phyloP scores from a whole-genome alignment of 2,797 vertebrate species.

The Tamandua tetradactyla region DNA sequence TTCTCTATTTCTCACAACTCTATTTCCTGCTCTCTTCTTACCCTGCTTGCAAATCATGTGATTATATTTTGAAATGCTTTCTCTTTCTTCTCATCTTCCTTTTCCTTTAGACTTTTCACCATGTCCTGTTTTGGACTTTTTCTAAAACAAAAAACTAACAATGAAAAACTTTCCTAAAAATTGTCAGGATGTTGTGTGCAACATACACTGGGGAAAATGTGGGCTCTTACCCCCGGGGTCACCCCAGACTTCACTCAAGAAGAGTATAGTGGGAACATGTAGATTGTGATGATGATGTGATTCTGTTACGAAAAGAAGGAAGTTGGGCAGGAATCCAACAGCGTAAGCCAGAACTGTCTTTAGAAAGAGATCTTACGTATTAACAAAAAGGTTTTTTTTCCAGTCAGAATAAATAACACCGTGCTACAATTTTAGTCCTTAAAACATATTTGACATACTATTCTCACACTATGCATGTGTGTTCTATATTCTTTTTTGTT shows the following conservation, averaged over 20 bases:
- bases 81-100: slow-evolving; percentile 29
- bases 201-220: background rate
- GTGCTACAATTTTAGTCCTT: slow-evolving; percentile 15
- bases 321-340: background rate
- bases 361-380: background rate
- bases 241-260: background rate
- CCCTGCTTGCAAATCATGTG: background rate
- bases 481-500: slow-evolving; percentile 24
- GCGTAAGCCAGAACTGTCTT: background rate
- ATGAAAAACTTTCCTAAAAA: background rate
- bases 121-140: slow-evolving; percentile 33
- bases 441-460: slow-evolving; percentile 12
- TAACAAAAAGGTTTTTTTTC: slow-evolving; percentile 29
- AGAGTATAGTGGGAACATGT: background rate
- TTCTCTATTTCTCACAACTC: slow-evolving; percentile 12
- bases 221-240: background rate
- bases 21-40: background rate
- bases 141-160: slow-evolving; percentile 22
- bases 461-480: background rate
- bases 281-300: background rate
- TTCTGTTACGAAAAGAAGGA: background rate
- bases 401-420: slow-evolving; percentile 20
- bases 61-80: slow-evolving; percentile 41
- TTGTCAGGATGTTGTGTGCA: background rate
- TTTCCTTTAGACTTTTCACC: background rate